Percentiles rank a stretch among this genome's conserved stretches.
phyloP scores from a whole-genome alignment of 1,140 invertebrate species.

The Lasioglossum baleicum region DNA sequence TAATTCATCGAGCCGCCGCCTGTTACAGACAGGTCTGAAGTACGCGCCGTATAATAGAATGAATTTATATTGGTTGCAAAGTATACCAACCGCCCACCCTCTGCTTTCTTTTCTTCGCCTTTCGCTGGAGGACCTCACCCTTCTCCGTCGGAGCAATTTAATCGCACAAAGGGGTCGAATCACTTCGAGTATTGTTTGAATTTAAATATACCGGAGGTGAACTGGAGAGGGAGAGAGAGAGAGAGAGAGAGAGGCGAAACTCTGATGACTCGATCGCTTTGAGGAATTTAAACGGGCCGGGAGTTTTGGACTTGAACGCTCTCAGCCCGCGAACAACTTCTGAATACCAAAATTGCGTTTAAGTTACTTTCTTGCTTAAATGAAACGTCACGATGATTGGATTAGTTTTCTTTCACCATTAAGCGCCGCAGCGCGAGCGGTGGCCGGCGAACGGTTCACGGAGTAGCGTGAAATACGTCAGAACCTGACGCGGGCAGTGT shows the following conservation, averaged over 20 bases:
- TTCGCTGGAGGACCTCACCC: not conserved
- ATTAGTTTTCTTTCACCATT: not conserved
- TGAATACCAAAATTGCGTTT: not conserved
- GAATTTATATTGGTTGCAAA: slow-evolving; percentile 63
- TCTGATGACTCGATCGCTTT: not conserved
- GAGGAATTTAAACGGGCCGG: not conserved
- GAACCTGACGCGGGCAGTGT: not conserved
- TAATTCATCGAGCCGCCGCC: slow-evolving; percentile 64
- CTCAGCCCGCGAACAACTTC: not conserved
- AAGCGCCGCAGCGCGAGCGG: not conserved
- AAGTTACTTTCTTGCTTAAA: not conserved
- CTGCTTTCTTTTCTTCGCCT: not conserved
- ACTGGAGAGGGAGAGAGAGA: too few species aligned
- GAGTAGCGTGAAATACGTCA: not conserved
- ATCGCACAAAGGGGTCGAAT: slow-evolving; percentile 3
- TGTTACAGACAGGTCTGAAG: slow-evolving; percentile 54
- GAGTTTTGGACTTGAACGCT: not conserved
- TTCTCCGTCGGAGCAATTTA: slow-evolving; percentile 3
- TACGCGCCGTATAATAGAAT: slow-evolving; percentile 57
- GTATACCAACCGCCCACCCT: slow-evolving; percentile 5
- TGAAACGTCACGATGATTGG: not conserved
- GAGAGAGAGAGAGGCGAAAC: too few species aligned
- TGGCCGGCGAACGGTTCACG: not conserved
- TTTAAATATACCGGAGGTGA: not conserved
- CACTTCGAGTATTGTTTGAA: not conserved